Base-by-base conservation (phyloP, 1,140 invertebrate genomes). In the Kradibia gibbosae region DNA sequence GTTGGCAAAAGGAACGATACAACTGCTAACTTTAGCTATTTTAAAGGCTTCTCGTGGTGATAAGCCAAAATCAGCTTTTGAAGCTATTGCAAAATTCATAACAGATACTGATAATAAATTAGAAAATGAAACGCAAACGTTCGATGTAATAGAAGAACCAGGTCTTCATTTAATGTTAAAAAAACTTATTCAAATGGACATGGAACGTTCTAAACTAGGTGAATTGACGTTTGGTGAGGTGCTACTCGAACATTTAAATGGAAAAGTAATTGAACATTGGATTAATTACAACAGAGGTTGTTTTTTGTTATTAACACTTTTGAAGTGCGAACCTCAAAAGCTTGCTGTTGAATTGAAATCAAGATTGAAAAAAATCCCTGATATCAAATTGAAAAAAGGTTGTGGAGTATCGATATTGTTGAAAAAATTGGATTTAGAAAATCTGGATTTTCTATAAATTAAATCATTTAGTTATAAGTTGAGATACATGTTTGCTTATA, bases 101-200 rank as follows among this genome's bases (percentile, higher is more conserved):
- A 89, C 88, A 20, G 83, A 92, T 50, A 53, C 85, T 0, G 83
- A 92, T 48, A 92, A 91, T 84, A 88, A 81, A 10, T 86, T 93
- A 0, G 86, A 84, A 25, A 87, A 91, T 28, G 91, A 91, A 28
- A 91, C 90, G 0, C 87, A 91, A 55, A 90, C 93, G 67, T 86
- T 91, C 22, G 53, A 57, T 55, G 50, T 77, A 39, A 92, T 97
- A n/a, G 96, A 98, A 91, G 94, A 97, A 89, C 89, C 95, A 0
- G 96, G 95, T 20, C 92, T 96, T 79, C 96, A 97, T 88, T 93
- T 95, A 92, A 93, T 94, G 50, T 87, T 97, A 4, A 97, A 97
- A 85, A 96, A 96, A 89, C 89, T 98, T 22, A 93, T 96, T 25
- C 91, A 93, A 74, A 89, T 94, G 75, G 95, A 97, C 84, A 92